phyloP scores from a whole-genome alignment of 1,140 invertebrate genomes.

The Temnothorax longispinosus region DNA sequence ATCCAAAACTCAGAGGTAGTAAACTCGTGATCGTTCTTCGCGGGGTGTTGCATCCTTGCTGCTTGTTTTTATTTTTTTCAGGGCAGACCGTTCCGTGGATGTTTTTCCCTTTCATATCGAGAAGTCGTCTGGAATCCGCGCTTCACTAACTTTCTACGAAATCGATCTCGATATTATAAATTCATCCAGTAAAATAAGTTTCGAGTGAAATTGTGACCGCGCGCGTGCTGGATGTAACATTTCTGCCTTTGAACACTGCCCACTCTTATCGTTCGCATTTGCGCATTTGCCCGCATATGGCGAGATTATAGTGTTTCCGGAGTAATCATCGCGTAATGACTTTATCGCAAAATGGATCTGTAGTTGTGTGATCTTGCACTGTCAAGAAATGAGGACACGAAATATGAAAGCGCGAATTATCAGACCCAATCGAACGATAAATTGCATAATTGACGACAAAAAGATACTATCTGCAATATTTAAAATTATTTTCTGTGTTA shows the following conservation, averaged over 20 bases:
- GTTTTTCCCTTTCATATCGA: slow-evolving; percentile 33
- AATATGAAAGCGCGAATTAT: slow-evolving; percentile 32
- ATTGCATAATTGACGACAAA: neutral
- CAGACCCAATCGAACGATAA: slow-evolving; percentile 3
- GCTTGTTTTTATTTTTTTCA: neutral
- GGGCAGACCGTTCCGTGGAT: neutral
- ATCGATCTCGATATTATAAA: slow-evolving; percentile 59
- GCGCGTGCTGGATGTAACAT: neutral
- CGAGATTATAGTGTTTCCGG: slow-evolving; percentile 45
- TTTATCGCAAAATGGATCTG: slow-evolving; percentile 39
- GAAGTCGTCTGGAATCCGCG: slow-evolving; percentile 27
- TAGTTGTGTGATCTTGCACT: neutral
- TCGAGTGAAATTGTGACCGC: slow-evolving; percentile 57
- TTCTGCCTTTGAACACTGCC: neutral
- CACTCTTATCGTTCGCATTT: slow-evolving; percentile 11
- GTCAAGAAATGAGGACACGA: slow-evolving; percentile 27
- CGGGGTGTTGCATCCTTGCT: slow-evolving; percentile 7
- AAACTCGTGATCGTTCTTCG: neutral
- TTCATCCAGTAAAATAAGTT: slow-evolving; percentile 36
- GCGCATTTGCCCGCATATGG: neutral
- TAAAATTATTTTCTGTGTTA: neutral
- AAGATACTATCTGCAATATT: neutral
- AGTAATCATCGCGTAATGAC: slow-evolving; percentile 50
- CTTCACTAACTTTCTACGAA: slow-evolving; percentile 65
- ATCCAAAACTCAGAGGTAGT: neutral